Percentiles rank a stretch among this genome's conserved stretches.
phyloP scores from a whole-genome alignment of 1,140 invertebrate species.

The Saxidomus purpurata region DNA sequence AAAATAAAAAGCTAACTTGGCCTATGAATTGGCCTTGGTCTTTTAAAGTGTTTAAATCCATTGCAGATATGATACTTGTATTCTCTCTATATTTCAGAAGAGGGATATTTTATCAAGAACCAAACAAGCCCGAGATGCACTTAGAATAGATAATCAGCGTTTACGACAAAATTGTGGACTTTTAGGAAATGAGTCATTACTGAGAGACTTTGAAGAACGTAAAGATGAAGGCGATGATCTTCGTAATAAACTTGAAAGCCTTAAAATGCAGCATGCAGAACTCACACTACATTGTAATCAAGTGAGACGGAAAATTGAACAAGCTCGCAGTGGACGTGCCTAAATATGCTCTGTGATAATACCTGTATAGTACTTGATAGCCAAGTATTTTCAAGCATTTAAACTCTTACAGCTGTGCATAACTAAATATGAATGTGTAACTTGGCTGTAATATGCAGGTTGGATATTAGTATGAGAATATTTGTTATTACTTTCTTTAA shows the following conservation, averaged over 20 bases:
- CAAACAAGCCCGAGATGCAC: constrained; percentile 85
- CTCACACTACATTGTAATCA: constrained; percentile 84
- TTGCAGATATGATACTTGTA: no score
- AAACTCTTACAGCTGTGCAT: background rate
- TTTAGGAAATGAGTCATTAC: constrained; percentile 84
- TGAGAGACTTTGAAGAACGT: constrained; percentile 86
- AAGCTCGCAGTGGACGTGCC: constrained; percentile 72
- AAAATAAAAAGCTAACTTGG: no score
- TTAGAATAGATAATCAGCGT: constrained; percentile 85
- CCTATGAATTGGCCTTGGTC: no score
- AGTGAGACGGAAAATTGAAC: constrained; percentile 84
- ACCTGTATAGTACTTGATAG: background rate
- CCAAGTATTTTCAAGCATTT: background rate
- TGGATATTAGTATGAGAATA: no score
- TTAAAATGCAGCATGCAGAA: constrained; percentile 85
- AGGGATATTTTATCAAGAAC: constrained; percentile 85
- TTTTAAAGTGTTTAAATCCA: no score
- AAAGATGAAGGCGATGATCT: constrained; percentile 84
- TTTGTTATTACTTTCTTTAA: no score
- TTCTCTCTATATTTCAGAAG: constrained; percentile 80
- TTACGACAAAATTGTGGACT: constrained; percentile 86
- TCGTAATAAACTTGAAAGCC: constrained; percentile 81
- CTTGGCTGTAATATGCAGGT: no score
- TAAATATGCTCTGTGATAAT: background rate
- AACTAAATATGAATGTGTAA: background rate